A percentile compares a stretch with the other conserved stretches of the same genome.
Evolutionary conservation across 2,888 invertebrate species (phyloP).

Genomic region (Euphydryas editha): DNA sequence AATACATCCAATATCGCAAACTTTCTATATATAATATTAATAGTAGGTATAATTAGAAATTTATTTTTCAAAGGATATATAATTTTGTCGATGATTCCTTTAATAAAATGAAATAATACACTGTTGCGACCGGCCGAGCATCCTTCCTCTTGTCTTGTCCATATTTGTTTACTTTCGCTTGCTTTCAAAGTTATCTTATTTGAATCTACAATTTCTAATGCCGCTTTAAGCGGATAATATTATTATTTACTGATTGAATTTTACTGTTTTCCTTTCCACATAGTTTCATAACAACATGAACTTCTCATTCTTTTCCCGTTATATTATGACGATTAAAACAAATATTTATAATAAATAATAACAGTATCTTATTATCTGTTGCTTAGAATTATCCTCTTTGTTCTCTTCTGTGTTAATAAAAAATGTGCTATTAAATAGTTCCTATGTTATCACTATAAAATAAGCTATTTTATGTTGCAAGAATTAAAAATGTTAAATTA

Average conservation of each 20-base stretch:
- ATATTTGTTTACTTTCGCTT: slow-evolving; percentile 38
- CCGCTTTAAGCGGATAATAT: slow-evolving; percentile 15
- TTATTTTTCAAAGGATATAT: slow-evolving; percentile 17
- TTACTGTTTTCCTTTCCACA: slow-evolving; percentile 8
- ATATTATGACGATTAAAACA: neutral
- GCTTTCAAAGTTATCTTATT: slow-evolving; percentile 27
- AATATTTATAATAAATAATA: no score
- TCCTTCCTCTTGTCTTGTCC: slow-evolving; percentile 30
- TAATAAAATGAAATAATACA: slow-evolving; percentile 21
- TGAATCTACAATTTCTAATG: slow-evolving; percentile 14
- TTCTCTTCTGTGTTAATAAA: no score
- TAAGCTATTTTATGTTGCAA: neutral
- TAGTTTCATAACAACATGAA: neutral
- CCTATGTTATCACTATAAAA: neutral
- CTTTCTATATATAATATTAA: no score
- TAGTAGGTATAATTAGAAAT: slow-evolving; percentile 9
- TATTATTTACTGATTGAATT: no score
- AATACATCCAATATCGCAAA: no score
- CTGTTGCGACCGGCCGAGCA: slow-evolving; percentile 19
- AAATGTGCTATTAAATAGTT: neutral
- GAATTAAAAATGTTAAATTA: slow-evolving; percentile 2
- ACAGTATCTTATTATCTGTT: no score
- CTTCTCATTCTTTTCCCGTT: no score
- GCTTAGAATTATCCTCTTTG: no score
- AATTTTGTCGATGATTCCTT: slow-evolving; percentile 20